A percentile compares a stretch with the other conserved stretches of the same genome.
Evolutionary conservation across 2,113 vertebrate species (phyloP).

Genomic region (Pogona vitticeps): DNA sequence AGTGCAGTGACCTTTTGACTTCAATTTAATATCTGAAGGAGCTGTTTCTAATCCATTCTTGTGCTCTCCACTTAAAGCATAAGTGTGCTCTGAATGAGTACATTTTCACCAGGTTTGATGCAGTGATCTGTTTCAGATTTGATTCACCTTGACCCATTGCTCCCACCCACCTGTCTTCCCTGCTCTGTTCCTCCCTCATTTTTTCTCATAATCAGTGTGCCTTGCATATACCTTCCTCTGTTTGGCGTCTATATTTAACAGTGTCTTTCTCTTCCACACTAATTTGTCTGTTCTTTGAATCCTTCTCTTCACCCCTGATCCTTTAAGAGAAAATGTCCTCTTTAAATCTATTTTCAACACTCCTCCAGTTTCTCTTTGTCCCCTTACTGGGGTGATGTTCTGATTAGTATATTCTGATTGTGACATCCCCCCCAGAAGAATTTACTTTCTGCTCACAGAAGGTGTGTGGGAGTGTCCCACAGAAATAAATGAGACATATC

Average conservation of each 20-base stretch:
- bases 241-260: not conserved
- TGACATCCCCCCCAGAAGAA: not conserved
- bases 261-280: not conserved
- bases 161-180: not conserved
- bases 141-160: slow-evolving; percentile 27
- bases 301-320: not conserved
- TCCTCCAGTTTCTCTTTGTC: not conserved
- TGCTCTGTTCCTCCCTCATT: slow-evolving; percentile 23
- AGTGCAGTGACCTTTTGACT: slow-evolving; percentile 26
- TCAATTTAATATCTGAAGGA: slow-evolving; percentile 34
- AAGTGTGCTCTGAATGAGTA: slow-evolving; percentile 31
- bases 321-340: not conserved
- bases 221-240: slow-evolving; percentile 14
- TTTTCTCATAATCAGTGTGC: slow-evolving; percentile 33
- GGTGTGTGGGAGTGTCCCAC: not conserved
- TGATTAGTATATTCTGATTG: not conserved
- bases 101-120: slow-evolving; percentile 51
- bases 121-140: slow-evolving; percentile 35
- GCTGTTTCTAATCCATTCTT: not conserved
- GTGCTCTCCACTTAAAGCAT: slow-evolving; percentile 32
- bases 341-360: not conserved
- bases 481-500: slow-evolving; percentile 6
- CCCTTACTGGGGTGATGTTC: not conserved
- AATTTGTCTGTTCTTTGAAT: not conserved
- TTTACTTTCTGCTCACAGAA: not conserved